These are phyloP conservation scores for Drosophila chauvacae DNA, from an alignment of 1,140 invertebrate species.

Conservation along the genomic window DNA sequence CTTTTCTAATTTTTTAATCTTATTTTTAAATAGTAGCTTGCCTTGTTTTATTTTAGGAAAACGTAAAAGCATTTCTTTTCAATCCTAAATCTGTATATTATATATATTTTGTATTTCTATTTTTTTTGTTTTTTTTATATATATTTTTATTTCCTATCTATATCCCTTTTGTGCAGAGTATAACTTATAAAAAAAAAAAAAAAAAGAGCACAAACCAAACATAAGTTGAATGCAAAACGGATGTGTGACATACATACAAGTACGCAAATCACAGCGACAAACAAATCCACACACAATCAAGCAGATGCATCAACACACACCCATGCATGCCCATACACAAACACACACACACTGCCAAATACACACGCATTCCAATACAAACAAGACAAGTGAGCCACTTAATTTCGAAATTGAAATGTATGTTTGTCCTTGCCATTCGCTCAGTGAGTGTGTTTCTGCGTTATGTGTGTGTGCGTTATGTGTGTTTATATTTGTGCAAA, in stretches of 20 bases:
- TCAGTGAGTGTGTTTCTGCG: conserved; percentile 11
- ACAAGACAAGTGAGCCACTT: conserved; percentile 75
- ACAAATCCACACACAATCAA: conserved; percentile 23
- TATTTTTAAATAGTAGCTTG: neutral
- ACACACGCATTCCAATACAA: conserved; percentile 50
- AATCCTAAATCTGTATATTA: too few species aligned
- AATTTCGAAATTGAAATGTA: conserved; percentile 80
- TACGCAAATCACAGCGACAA: conserved; percentile 10
- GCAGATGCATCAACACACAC: conserved; percentile 40
- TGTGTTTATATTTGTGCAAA: conserved; percentile 6
- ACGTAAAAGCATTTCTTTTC: too few species aligned
- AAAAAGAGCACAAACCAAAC: conserved; percentile 45
- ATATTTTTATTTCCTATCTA: neutral
- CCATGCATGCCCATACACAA: conserved; percentile 5
- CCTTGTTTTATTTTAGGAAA: neutral
- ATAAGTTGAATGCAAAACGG: conserved; percentile 55
- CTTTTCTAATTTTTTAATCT: neutral
- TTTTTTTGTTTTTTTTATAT: neutral
- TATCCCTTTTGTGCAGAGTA: conserved; percentile 3
- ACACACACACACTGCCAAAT: conserved; percentile 2
- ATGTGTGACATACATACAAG: conserved; percentile 57
- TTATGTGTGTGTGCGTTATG: neutral
- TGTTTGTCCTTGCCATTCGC: conserved; percentile 47
- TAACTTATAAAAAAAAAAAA: conserved; percentile 8
- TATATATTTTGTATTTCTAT: neutral